Evolutionary conservation across 2,888 invertebrate species (phyloP).

Genomic region (Lepidochitona cinerea): DNA sequence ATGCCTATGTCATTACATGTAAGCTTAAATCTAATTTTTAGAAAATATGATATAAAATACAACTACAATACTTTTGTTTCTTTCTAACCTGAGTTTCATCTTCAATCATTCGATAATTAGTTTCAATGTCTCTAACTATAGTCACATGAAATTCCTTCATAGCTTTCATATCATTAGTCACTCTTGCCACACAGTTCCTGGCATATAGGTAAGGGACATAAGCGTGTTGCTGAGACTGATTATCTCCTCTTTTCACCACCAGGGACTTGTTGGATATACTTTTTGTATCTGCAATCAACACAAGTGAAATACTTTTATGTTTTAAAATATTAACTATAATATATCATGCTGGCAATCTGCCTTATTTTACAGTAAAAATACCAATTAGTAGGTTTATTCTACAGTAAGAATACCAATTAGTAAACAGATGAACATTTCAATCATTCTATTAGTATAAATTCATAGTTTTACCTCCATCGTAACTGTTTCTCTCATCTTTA

Average conservation of each 20-base stretch:
- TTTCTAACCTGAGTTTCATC: slow-evolving; percentile 61
- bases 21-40: no score
- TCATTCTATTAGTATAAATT: no score
- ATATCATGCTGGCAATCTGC: no score
- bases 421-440: no score
- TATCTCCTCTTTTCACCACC: not conserved
- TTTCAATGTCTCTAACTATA: slow-evolving; percentile 64
- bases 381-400: no score
- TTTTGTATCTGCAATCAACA: not conserved
- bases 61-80: not conserved
- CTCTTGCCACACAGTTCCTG: slow-evolving; percentile 54
- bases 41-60: no score
- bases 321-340: no score
- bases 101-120: slow-evolving; percentile 59
- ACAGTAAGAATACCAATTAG: no score
- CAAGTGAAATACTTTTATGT: not conserved
- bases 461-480: slow-evolving; percentile 3
- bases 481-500: not conserved
- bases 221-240: slow-evolving; percentile 55
- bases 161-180: slow-evolving; percentile 63
- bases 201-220: slow-evolving; percentile 66
- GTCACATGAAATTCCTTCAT: slow-evolving; percentile 63
- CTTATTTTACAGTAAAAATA: no score
- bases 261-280: not conserved
- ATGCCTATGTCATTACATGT: no score